Evolutionary conservation across 2,797 vertebrate species (phyloP).

Genomic region (Heterohyrax brucei): DNA sequence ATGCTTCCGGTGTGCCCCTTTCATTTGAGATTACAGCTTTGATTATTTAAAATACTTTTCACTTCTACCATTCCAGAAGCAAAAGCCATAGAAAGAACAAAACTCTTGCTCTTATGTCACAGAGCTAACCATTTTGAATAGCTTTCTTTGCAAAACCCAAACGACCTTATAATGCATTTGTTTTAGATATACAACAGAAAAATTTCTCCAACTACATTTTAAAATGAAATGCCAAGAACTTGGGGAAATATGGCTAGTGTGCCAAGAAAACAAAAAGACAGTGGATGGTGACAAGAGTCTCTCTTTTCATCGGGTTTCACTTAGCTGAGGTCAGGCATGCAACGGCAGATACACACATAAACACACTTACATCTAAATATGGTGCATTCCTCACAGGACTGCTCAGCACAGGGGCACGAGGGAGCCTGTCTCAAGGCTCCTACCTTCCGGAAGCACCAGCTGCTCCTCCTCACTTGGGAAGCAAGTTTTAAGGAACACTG

Average conservation of each 20-base stretch:
- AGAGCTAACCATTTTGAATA: slow-evolving; percentile 67
- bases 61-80: background rate
- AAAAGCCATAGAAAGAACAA: slow-evolving; percentile 50
- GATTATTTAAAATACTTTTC: slow-evolving; percentile 28
- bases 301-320: slow-evolving; percentile 86
- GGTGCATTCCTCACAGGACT: slow-evolving; percentile 79
- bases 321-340: slow-evolving; percentile 85
- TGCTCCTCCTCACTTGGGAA: slow-evolving; percentile 77
- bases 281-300: slow-evolving; percentile 72
- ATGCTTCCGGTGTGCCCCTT: slow-evolving; percentile 46
- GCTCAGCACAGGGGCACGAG: slow-evolving; percentile 48
- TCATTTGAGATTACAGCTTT: slow-evolving; percentile 57
- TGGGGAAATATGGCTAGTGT: slow-evolving; percentile 75
- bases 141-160: slow-evolving; percentile 54
- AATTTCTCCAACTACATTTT: slow-evolving; percentile 77
- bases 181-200: slow-evolving; percentile 70
- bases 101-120: background rate
- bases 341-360: slow-evolving; percentile 86
- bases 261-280: slow-evolving; percentile 80
- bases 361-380: slow-evolving; percentile 84
- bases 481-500: slow-evolving; percentile 73
- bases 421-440: background rate
- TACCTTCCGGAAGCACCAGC: slow-evolving; percentile 76
- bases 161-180: slow-evolving; percentile 60
- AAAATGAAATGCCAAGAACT: slow-evolving; percentile 82